Conservation (phyloP, 1,140 invertebrate species). For the Listronotus bonariensis region DNA sequence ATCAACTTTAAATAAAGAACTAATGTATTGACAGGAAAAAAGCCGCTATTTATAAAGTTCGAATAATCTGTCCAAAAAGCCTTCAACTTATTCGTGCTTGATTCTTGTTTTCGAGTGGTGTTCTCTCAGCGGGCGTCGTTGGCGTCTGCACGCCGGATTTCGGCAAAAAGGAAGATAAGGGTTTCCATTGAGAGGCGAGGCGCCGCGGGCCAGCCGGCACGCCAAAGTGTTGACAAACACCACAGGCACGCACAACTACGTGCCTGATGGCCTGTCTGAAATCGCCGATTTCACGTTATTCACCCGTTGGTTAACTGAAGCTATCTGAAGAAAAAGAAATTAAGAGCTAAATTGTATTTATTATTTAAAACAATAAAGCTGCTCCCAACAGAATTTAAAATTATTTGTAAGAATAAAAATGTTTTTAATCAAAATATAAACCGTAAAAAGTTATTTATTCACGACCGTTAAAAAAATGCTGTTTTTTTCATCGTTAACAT, state of each 20-base stretch:
- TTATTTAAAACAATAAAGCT: too few relatives aligned
- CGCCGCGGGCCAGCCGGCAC: conserved; percentile 26
- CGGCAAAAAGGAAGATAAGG: conserved; percentile 42
- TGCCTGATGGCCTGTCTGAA: conserved; percentile 33
- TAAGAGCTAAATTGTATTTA: too few relatives aligned
- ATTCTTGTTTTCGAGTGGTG: conserved; percentile 20
- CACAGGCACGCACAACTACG: conserved; percentile 41
- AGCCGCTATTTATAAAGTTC: too few relatives aligned
- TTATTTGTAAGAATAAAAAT: too few relatives aligned
- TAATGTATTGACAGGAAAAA: too few relatives aligned
- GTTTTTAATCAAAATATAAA: too few relatives aligned
- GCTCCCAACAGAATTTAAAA: too few relatives aligned
- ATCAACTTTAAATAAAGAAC: too few relatives aligned
- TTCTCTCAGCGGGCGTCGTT: conserved; percentile 36
- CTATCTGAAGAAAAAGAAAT: neutral
- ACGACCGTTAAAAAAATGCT: too few relatives aligned
- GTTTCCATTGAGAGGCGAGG: conserved; percentile 36
- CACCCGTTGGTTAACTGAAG: conserved; percentile 30
- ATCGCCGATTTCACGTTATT: conserved; percentile 20
- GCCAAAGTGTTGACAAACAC: conserved; percentile 43
- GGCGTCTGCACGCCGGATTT: conserved; percentile 39
- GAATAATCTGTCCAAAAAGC: neutral
- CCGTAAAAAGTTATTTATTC: too few relatives aligned
- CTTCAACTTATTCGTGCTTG: conserved; percentile 5
- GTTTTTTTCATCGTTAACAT: too few relatives aligned